Percentiles rank a stretch among this genome's conserved stretches.
These are phyloP conservation scores for Axea sp. DNA, from an alignment of 2,888 invertebrate genomes.

Conservation along the genomic window DNA sequence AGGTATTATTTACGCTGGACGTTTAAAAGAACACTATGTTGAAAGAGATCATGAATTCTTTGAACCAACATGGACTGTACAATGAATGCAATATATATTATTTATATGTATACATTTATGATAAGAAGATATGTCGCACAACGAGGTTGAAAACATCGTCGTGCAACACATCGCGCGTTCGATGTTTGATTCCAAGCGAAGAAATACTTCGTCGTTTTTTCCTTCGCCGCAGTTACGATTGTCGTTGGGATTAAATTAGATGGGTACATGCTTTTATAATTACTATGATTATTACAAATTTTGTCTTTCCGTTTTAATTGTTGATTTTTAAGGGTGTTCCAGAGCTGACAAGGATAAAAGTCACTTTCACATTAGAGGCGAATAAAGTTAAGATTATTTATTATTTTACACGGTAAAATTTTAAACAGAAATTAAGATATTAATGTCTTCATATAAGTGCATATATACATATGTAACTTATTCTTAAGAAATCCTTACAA, in stretches of 20 bases:
- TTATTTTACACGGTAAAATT: not conserved
- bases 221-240: conserved; percentile 70
- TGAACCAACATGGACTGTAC: conserved; percentile 68
- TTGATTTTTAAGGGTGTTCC: conserved; percentile 9
- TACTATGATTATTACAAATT: conserved; percentile 9
- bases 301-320: not conserved
- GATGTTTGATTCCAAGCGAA: conserved; percentile 72
- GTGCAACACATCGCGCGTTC: conserved; percentile 68
- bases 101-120: conserved; percentile 18
- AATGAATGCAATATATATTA: conserved; percentile 53
- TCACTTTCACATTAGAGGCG: not conserved
- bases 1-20: conserved; percentile 44
- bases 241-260: conserved; percentile 70
- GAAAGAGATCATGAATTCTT: conserved; percentile 71
- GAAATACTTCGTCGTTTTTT: conserved; percentile 65
- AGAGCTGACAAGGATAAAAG: conserved; percentile 1
- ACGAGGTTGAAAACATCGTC: conserved; percentile 68
- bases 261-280: conserved; percentile 59
- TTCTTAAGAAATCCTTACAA: too few relatives aligned
- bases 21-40: conserved; percentile 64
- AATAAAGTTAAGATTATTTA: not conserved
- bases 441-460: too few relatives aligned
- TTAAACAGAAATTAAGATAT: not conserved
- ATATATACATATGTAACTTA: too few relatives aligned
- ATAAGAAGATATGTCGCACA: conserved; percentile 66